These are phyloP conservation scores for Drosophila lacicola DNA, from an alignment of 2,888 invertebrate species.

Conservation along the genomic window DNA sequence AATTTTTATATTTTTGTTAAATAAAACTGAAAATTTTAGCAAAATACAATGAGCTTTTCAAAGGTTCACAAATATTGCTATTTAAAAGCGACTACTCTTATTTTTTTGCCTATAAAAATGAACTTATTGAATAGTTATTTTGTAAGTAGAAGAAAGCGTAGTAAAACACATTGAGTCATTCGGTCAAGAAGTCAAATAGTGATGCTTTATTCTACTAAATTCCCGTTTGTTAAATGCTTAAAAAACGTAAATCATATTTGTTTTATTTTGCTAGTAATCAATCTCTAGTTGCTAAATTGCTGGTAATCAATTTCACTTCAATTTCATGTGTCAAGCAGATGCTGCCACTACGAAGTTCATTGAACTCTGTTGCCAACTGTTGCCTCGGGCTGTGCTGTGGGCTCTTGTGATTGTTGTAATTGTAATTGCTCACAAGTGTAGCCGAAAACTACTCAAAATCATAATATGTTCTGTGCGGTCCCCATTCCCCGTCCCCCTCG, in stretches of 20 bases:
- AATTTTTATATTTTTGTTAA: too few relatives aligned
- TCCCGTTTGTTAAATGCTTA: too few relatives aligned
- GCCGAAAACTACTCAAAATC: slow-evolving; percentile 9
- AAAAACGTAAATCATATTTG: background rate
- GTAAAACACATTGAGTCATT: too few relatives aligned
- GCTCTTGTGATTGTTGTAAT: slow-evolving; percentile 4
- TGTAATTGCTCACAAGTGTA: slow-evolving; percentile 20
- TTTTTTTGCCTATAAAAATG: too few relatives aligned
- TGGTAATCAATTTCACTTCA: slow-evolving; percentile 10
- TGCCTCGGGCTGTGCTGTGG: background rate
- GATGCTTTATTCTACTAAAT: too few relatives aligned
- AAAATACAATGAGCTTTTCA: too few relatives aligned
- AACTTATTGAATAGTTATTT: too few relatives aligned
- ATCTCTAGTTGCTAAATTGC: slow-evolving; percentile 2
- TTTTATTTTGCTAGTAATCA: background rate
- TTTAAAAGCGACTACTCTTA: too few relatives aligned
- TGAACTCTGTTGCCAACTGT: slow-evolving; percentile 17
- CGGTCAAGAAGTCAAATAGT: too few relatives aligned
- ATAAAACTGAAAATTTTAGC: too few relatives aligned
- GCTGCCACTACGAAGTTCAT: slow-evolving; percentile 11
- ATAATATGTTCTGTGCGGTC: background rate
- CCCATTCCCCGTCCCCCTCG: background rate
- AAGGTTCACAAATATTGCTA: too few relatives aligned
- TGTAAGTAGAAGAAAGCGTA: too few relatives aligned
- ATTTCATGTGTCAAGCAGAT: slow-evolving; percentile 12